phyloP scores from a whole-genome alignment of 2,797 vertebrate genomes.

The Linurgus olivaceus region DNA sequence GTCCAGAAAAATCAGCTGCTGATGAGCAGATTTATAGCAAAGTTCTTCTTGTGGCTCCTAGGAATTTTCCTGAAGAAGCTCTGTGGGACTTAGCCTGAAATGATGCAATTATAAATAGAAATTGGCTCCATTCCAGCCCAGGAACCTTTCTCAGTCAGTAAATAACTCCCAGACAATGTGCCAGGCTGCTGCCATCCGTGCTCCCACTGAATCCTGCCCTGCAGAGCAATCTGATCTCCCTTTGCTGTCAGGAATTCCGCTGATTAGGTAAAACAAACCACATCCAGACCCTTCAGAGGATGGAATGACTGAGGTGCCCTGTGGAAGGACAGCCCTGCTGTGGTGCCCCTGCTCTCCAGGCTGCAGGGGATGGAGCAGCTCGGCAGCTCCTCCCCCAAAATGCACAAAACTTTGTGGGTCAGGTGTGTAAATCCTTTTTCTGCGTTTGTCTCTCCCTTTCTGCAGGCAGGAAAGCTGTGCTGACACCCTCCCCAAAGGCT shows the following conservation, averaged over 20 bases:
- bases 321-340: background rate
- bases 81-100: background rate
- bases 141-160: background rate
- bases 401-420: background rate
- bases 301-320: background rate
- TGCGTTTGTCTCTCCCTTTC: background rate
- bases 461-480: background rate
- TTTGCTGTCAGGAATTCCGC: conserved; percentile 11
- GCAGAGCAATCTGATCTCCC: background rate
- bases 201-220: background rate
- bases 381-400: background rate
- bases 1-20: background rate
- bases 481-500: background rate
- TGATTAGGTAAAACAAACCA: background rate
- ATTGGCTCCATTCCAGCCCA: background rate
- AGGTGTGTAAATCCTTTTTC: background rate
- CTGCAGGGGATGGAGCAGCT: background rate
- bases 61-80: background rate
- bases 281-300: background rate
- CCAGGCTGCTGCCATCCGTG: background rate
- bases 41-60: background rate
- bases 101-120: background rate
- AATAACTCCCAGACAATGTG: background rate
- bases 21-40: background rate
- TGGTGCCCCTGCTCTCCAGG: background rate